A percentile compares a stretch with the other conserved stretches of the same genome.
Evolutionary conservation across 2,113 vertebrate species (phyloP).

Genomic region (Misgurnus mizolepis): DNA sequence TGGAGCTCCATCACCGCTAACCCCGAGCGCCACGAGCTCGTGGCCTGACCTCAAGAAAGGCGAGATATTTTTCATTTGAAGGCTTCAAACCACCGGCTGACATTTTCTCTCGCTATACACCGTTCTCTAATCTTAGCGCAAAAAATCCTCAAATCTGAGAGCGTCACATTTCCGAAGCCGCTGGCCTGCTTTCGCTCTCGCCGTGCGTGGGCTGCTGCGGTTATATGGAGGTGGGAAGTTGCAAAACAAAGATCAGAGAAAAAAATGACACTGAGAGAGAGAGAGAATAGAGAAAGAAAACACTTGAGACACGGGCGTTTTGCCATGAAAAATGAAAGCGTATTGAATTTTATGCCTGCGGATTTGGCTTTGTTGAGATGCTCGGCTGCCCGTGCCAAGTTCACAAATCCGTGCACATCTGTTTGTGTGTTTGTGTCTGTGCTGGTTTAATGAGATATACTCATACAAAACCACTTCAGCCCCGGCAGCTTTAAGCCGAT

Average conservation of each 20-base stretch:
- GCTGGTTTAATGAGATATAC: slow-evolving; percentile 28
- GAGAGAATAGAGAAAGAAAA: slow-evolving; percentile 10
- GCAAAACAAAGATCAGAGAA: slow-evolving; percentile 1
- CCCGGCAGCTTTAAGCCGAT: slow-evolving; percentile 22
- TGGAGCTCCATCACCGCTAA: neutral
- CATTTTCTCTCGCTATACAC: slow-evolving; percentile 32
- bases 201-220: slow-evolving; percentile 29
- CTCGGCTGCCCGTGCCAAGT: slow-evolving; percentile 41
- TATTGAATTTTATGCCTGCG: slow-evolving; percentile 26
- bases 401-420: slow-evolving; percentile 42
- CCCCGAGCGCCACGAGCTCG: neutral
- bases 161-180: slow-evolving; percentile 18
- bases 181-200: neutral
- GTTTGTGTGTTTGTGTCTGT: slow-evolving; percentile 25
- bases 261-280: neutral
- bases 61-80: slow-evolving; percentile 5
- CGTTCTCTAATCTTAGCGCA: neutral
- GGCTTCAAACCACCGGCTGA: slow-evolving; percentile 26
- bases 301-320: slow-evolving; percentile 24
- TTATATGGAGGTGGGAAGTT: slow-evolving; percentile 1
- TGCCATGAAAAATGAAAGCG: slow-evolving; percentile 40
- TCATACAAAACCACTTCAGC: slow-evolving; percentile 12
- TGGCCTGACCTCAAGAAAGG: slow-evolving; percentile 1
- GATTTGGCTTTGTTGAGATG: slow-evolving; percentile 46
- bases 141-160: slow-evolving; percentile 1